Evolutionary conservation across 1,140 invertebrate species (phyloP).

Genomic region (Bombus confusus): DNA sequence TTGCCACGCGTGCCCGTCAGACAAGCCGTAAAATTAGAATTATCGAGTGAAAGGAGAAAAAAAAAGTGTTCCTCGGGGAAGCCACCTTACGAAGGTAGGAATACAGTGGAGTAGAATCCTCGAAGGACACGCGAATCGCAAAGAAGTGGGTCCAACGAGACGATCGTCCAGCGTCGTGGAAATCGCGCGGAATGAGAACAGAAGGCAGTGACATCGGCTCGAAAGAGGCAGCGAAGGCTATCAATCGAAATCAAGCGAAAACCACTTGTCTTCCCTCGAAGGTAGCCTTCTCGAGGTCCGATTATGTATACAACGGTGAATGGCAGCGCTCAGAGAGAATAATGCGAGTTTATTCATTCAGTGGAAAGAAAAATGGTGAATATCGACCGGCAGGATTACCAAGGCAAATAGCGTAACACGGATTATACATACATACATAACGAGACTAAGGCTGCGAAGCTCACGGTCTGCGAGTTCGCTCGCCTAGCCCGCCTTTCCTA

Average conservation of each 20-base stretch:
- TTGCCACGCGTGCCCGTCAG: accelerated
- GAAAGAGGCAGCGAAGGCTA: not conserved
- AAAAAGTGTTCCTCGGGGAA: no score
- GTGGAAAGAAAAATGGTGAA: slow-evolving; percentile 34
- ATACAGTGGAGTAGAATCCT: no score
- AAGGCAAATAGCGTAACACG: slow-evolving; percentile 53
- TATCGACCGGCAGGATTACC: slow-evolving; percentile 45
- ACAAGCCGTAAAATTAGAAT: no score
- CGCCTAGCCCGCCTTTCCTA: slow-evolving; percentile 21
- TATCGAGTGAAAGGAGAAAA: no score
- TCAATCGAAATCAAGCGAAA: not conserved
- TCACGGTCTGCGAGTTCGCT: slow-evolving; percentile 40
- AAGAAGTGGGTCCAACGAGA: no score
- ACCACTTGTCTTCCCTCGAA: not conserved
- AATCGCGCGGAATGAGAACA: no score
- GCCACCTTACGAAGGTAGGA: no score
- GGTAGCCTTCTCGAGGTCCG: not conserved
- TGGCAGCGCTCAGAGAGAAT: slow-evolving; percentile 20
- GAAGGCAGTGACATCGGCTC: not conserved
- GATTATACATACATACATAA: slow-evolving; percentile 54
- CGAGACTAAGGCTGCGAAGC: slow-evolving; percentile 29
- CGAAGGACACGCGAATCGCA: no score
- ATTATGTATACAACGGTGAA: slow-evolving; percentile 41
- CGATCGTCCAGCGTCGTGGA: no score
- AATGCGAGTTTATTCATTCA: slow-evolving; percentile 42